Conservation (phyloP, 2,888 invertebrate species). For the Ephialtes manifestator region DNA sequence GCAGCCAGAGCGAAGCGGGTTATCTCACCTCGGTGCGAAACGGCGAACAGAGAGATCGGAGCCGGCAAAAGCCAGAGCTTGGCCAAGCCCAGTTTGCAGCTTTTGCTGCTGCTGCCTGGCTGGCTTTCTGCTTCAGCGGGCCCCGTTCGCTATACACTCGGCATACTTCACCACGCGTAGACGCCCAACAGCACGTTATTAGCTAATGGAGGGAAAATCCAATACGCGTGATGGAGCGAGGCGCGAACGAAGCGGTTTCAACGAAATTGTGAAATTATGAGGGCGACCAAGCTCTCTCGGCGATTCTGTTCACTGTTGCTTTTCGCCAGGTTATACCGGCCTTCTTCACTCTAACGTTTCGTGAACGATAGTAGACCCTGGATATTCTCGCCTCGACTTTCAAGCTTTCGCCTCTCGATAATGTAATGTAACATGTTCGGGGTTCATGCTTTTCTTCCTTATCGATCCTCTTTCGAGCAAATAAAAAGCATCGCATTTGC, state of each 20-base stretch:
- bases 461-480: constrained; percentile 44
- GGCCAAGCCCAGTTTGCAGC: constrained; percentile 59
- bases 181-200: constrained; percentile 74
- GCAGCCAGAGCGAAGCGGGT: constrained; percentile 58
- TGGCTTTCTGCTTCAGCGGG: constrained; percentile 46
- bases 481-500: constrained; percentile 18
- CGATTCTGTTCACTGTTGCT: not conserved
- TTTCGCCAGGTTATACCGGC: constrained; percentile 37
- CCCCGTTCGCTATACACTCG: constrained; percentile 22
- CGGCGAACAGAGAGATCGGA: constrained; percentile 65
- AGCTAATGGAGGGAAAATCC: constrained; percentile 82
- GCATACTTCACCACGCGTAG: constrained; percentile 38
- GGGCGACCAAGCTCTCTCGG: constrained; percentile 40
- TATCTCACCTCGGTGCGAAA: constrained; percentile 70
- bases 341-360: constrained; percentile 16
- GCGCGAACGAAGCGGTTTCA: constrained; percentile 70
- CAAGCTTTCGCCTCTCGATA: constrained; percentile 41
- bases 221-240: constrained; percentile 72
- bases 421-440: constrained; percentile 16
- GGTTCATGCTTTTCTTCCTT: constrained; percentile 10
- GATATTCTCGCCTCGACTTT: constrained; percentile 40
- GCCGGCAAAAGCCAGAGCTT: constrained; percentile 53
- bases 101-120: constrained; percentile 59
- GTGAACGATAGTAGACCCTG: constrained; percentile 14
- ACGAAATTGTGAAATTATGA: constrained; percentile 73